Evolutionary conservation across 2,888 invertebrate species (phyloP), one percentile per base, ranked within the genome.

Genomic region (Lochmaea capreae): DNA sequence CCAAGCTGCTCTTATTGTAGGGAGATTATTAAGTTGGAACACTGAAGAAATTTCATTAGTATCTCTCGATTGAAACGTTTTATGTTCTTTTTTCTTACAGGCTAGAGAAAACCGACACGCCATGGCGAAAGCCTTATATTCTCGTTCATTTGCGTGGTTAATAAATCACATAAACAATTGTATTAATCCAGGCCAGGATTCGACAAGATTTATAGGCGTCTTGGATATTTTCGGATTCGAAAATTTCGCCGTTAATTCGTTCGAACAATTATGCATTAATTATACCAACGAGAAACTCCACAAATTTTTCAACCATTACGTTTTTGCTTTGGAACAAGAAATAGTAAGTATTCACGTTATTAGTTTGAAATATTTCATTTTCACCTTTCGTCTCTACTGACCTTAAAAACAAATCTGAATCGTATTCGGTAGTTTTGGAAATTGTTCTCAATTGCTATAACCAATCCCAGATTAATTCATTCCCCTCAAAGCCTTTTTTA

Each of bases 291-390:
- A 97, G 87, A 97, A 97, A 86, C 89, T 97, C 49, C 97, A 97
- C 86, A 96, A 96, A 89, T 97, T 97, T 89, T 98, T 98, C 88
- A 97, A 97, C 88, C 97, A 97, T 85, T 97, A 97, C 84, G 97
- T 98, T 39, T 97, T 98, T 84, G 96, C 97, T 1, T 86, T 97
- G 79, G 97, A 98, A 86, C 97, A 97, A 87, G 95, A 96, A 88
- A 94, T 96, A 85, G 96, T 97, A 88, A 93, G 95, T 92, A 80
- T 62, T 39, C 0, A 42, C 4, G 26, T 33, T 66, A 46, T 14
- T 71, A 12, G 61, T n/a, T 1, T 46, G 42, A 39, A 61, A 16
- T 33, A 66, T 54, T 5, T 49, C 5, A 43, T 9, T 22, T 22
- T 22, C 3, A 22, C 3, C 22, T 22, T 22, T 22, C 22, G 22